Percentiles rank a stretch among this genome's conserved stretches.
Evolutionary conservation across 2,888 invertebrate species (phyloP).

Genomic region (Ischnura elegans): DNA sequence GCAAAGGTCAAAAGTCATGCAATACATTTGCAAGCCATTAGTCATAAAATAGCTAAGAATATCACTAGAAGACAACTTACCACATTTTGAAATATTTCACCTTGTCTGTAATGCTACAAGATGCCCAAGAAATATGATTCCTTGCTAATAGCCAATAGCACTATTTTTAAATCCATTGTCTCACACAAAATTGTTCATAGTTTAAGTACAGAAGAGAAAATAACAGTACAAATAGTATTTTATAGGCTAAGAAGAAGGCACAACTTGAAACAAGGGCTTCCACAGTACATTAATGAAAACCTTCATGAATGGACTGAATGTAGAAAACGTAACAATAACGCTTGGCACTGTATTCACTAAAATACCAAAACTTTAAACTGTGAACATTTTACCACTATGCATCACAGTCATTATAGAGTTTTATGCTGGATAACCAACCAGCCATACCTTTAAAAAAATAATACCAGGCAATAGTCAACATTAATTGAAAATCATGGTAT

Average conservation of each 20-base stretch:
- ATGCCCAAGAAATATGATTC: conserved; percentile 37
- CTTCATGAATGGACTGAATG: background rate
- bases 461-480: background rate
- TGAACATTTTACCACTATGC: background rate
- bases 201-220: background rate
- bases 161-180: conserved; percentile 32
- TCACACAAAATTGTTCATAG: conserved; percentile 3
- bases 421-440: background rate
- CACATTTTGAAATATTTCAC: conserved; percentile 62
- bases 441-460: background rate
- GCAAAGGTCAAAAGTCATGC: background rate
- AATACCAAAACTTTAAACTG: background rate
- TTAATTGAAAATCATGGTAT: background rate
- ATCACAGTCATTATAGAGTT: background rate
- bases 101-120: conserved; percentile 28
- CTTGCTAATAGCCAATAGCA: background rate
- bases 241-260: background rate
- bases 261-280: background rate
- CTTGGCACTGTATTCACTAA: background rate
- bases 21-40: background rate
- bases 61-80: conserved; percentile 47
- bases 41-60: conserved; percentile 33
- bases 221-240: background rate
- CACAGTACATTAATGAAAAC: background rate
- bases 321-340: background rate